Evolutionary conservation across 2,888 invertebrate genomes (phyloP).

Genomic region (Latheticus oryzae): DNA sequence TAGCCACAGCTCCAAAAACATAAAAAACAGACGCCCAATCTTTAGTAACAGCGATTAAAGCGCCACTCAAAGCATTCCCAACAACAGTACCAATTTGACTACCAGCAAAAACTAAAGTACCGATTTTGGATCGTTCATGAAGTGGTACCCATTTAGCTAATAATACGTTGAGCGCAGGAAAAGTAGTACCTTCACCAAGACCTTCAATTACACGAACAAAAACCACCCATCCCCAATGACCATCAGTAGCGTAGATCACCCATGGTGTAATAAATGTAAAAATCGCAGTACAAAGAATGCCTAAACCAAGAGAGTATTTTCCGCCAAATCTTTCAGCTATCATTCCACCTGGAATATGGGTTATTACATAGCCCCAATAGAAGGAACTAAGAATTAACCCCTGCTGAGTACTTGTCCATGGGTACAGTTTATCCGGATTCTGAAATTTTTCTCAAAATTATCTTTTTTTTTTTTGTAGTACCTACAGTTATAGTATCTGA

Average conservation of each 20-base stretch:
- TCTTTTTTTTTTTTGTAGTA: slow-evolving; percentile 12
- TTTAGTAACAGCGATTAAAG: slow-evolving; percentile 73
- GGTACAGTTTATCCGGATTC: slow-evolving; percentile 45
- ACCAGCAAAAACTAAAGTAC: slow-evolving; percentile 83
- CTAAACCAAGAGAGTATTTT: slow-evolving; percentile 84
- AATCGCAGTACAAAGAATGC: slow-evolving; percentile 85
- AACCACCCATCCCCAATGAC: slow-evolving; percentile 77
- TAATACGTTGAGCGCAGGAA: slow-evolving; percentile 84
- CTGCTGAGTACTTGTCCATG: slow-evolving; percentile 64
- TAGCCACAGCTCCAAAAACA: slow-evolving; percentile 79
- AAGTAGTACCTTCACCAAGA: slow-evolving; percentile 86
- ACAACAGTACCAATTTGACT: slow-evolving; percentile 75
- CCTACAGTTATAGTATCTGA: slow-evolving; percentile 30
- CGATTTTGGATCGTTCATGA: slow-evolving; percentile 80
- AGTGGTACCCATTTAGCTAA: slow-evolving; percentile 85
- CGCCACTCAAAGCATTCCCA: slow-evolving; percentile 74
- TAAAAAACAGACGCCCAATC: slow-evolving; percentile 85
- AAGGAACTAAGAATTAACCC: slow-evolving; percentile 84
- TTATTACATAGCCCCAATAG: slow-evolving; percentile 87
- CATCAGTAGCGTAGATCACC: slow-evolving; percentile 72
- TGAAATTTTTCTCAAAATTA: too few relatives aligned
- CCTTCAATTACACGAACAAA: slow-evolving; percentile 82
- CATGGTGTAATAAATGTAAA: slow-evolving; percentile 85
- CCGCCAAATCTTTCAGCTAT: slow-evolving; percentile 86
- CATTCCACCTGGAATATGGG: slow-evolving; percentile 85